Evolutionary conservation across 2,113 vertebrate genomes (phyloP).

Genomic region (Hippoglossus stenolepis): DNA sequence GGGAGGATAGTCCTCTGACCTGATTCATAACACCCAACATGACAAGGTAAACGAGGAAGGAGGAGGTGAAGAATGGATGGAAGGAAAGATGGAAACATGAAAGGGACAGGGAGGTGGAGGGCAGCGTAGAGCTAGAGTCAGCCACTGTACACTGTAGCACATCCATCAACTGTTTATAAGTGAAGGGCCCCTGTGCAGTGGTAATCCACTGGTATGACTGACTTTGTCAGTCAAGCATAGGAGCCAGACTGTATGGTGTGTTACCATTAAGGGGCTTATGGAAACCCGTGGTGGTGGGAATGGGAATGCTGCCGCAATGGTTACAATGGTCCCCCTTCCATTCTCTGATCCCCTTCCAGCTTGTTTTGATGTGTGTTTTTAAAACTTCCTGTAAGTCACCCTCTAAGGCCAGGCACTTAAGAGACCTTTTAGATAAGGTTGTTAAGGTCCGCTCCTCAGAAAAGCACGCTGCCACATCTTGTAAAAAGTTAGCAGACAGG

Average conservation of each 20-base stretch:
- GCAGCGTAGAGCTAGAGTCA: constrained; percentile 3
- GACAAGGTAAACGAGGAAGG: constrained; percentile 3
- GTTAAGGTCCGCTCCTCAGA: constrained; percentile 30
- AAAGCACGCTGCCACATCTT: constrained; percentile 41
- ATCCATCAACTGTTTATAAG: constrained; percentile 43
- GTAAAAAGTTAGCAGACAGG: constrained; percentile 38
- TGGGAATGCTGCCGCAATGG: constrained; percentile 48
- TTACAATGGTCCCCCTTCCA: constrained; percentile 33
- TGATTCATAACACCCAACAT: constrained; percentile 27
- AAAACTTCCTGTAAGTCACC: constrained; percentile 64
- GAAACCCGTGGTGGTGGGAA: constrained; percentile 63
- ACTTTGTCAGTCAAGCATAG: constrained; percentile 69
- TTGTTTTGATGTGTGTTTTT: constrained; percentile 66
- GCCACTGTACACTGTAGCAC: constrained; percentile 55
- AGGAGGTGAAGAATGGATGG: constrained; percentile 23
- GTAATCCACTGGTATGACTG: constrained; percentile 73
- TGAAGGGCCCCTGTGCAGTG: constrained; percentile 49
- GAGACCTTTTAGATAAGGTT: constrained; percentile 58
- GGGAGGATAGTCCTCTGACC: constrained; percentile 21
- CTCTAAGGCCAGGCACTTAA: constrained; percentile 50
- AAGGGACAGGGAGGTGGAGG: constrained; percentile 29
- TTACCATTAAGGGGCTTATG: constrained; percentile 76
- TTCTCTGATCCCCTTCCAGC: constrained; percentile 35
- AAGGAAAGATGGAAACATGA: constrained; percentile 14
- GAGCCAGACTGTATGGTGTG: constrained; percentile 56